Evolutionary conservation across 1,140 invertebrate genomes (phyloP).

Genomic region (Neodiprion lecontei): DNA sequence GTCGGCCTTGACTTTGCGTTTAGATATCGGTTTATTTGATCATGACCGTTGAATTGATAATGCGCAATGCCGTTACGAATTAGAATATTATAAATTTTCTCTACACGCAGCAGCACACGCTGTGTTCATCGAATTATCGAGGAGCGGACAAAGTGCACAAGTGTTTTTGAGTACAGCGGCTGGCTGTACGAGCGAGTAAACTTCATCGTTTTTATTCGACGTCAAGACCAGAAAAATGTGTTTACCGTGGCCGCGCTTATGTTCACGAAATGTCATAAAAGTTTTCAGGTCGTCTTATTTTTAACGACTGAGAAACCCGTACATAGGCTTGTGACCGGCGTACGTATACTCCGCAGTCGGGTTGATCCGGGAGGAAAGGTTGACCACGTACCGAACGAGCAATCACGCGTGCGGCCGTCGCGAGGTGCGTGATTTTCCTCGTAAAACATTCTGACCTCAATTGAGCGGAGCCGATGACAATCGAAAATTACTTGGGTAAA

Average conservation of each 20-base stretch:
- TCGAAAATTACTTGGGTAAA: neutral
- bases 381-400: neutral
- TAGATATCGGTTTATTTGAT: too few relatives aligned
- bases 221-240: neutral
- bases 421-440: neutral
- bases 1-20: too few relatives aligned
- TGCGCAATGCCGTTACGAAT: too few relatives aligned
- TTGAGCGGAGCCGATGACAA: neutral
- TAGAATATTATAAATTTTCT: too few relatives aligned
- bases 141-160: neutral
- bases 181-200: too few relatives aligned
- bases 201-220: neutral
- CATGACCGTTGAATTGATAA: too few relatives aligned
- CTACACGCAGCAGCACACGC: too few relatives aligned
- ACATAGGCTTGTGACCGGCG: neutral
- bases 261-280: neutral
- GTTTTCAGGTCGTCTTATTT: neutral
- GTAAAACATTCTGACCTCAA: conserved; percentile 1
- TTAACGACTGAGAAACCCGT: neutral
- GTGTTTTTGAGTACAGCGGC: neutral
- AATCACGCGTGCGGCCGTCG: neutral
- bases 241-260: neutral
- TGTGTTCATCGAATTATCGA: too few relatives aligned
- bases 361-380: conserved; percentile 3
- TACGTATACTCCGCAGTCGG: neutral